A percentile compares a stretch with the other conserved stretches of the same genome.
Evolutionary conservation across 2,797 vertebrate species (phyloP).

Genomic region (Xyrichtys novacula): DNA sequence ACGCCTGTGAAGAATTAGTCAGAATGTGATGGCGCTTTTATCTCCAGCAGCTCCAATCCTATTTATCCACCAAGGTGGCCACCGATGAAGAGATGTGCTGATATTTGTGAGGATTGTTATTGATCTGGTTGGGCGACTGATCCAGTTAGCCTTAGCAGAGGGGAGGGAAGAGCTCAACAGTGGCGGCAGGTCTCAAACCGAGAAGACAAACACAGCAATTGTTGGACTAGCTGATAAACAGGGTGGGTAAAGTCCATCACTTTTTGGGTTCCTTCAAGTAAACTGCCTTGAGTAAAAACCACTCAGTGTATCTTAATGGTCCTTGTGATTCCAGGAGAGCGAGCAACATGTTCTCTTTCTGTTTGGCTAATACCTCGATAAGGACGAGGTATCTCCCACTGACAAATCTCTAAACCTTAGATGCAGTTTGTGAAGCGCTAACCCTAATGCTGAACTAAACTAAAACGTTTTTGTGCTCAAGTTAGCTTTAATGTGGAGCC

Average conservation of each 20-base stretch:
- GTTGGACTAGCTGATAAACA: slow-evolving; percentile 1
- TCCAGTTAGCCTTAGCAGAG: slow-evolving; percentile 45
- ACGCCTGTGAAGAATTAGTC: slow-evolving; percentile 54
- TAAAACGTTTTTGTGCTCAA: too few species aligned
- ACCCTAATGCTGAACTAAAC: too few species aligned
- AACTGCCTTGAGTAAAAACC: not conserved
- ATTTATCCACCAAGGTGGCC: slow-evolving; percentile 49
- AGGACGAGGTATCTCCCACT: too few species aligned
- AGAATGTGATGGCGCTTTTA: slow-evolving; percentile 58
- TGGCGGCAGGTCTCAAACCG: slow-evolving; percentile 12
- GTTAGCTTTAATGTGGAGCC: too few species aligned
- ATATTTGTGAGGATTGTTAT: slow-evolving; percentile 56
- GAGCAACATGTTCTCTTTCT: too few species aligned
- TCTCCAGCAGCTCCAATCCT: slow-evolving; percentile 47
- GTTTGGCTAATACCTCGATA: too few species aligned
- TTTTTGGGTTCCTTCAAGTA: not conserved
- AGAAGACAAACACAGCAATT: not conserved
- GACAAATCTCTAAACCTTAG: too few species aligned
- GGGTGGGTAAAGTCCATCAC: too few species aligned
- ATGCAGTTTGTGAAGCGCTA: too few species aligned
- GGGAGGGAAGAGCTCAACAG: slow-evolving; percentile 9
- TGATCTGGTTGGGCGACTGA: slow-evolving; percentile 60
- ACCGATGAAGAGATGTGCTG: slow-evolving; percentile 41
- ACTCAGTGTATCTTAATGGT: too few species aligned
- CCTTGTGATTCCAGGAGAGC: too few species aligned